These are phyloP conservation scores for Choreutis nemorana DNA, from an alignment of 2,888 invertebrate species.

Conservation along the genomic window DNA sequence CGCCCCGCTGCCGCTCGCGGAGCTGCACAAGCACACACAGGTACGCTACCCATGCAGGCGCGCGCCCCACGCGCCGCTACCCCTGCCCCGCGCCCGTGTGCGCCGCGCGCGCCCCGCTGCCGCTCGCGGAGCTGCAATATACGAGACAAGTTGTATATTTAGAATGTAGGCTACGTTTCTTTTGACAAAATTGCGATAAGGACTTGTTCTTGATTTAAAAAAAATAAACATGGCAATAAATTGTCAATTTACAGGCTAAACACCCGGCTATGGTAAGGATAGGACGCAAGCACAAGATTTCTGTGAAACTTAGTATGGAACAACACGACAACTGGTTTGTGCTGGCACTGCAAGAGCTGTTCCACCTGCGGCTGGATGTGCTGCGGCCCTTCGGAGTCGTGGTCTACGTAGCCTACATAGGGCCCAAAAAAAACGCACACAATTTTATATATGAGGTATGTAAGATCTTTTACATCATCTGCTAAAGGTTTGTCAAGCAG, in stretches of 20 bases:
- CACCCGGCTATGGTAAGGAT: constrained; percentile 35
- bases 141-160: too few species aligned
- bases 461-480: not conserved
- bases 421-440: constrained; percentile 41
- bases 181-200: too few species aligned
- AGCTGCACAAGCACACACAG: too few species aligned
- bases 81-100: too few species aligned
- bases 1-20: too few species aligned
- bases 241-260: constrained; percentile 24
- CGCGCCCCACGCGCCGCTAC: too few species aligned
- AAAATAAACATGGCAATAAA: too few species aligned
- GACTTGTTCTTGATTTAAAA: too few species aligned
- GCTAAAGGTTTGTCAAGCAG: not conserved
- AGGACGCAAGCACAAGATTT: constrained; percentile 34
- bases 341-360: constrained; percentile 33
- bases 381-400: constrained; percentile 38
- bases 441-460: constrained; percentile 39
- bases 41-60: too few species aligned
- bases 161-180: too few species aligned
- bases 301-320: constrained; percentile 36
- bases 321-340: constrained; percentile 44
- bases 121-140: too few species aligned
- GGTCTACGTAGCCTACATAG: constrained; percentile 46
- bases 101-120: too few species aligned
- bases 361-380: constrained; percentile 42